Evolutionary conservation across 2,113 vertebrate species (phyloP).

Genomic region (Lycaon pictus): DNA sequence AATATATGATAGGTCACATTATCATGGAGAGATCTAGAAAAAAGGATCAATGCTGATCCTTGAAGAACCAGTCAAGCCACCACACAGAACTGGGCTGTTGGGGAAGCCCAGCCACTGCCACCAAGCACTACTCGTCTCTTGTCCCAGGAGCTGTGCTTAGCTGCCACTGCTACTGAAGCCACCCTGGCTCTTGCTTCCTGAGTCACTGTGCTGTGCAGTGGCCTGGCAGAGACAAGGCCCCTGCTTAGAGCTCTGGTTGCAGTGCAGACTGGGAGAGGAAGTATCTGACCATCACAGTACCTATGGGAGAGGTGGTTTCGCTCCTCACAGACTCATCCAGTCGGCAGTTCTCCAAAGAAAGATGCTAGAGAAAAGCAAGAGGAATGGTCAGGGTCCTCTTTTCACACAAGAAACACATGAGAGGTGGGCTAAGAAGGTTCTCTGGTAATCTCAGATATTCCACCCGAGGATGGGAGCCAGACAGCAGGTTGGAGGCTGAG

Average conservation of each 20-base stretch:
- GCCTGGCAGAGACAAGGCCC: not conserved
- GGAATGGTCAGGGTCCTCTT: not conserved
- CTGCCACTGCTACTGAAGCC: not conserved
- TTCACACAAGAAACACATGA: not conserved
- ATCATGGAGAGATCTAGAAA: not conserved
- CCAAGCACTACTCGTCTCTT: not conserved
- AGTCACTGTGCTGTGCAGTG: not conserved
- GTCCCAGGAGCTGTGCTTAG: not conserved
- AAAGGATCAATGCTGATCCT: not conserved
- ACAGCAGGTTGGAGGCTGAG: not conserved
- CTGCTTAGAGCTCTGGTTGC: not conserved
- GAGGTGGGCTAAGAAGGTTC: not conserved
- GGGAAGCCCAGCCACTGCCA: not conserved
- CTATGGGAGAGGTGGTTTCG: not conserved
- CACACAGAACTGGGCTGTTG: not conserved
- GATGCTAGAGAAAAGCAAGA: not conserved
- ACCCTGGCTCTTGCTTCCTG: not conserved
- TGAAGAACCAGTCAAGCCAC: not conserved
- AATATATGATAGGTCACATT: not conserved
- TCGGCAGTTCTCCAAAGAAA: not conserved
- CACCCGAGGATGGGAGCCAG: not conserved
- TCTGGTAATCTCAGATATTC: not conserved
- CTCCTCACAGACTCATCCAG: not conserved
- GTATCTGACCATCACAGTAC: not conserved
- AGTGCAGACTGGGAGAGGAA: slow-evolving; percentile 12